phyloP scores from a whole-genome alignment of 92 coral and sea anemone genomes.

The Palythoa grandis region DNA sequence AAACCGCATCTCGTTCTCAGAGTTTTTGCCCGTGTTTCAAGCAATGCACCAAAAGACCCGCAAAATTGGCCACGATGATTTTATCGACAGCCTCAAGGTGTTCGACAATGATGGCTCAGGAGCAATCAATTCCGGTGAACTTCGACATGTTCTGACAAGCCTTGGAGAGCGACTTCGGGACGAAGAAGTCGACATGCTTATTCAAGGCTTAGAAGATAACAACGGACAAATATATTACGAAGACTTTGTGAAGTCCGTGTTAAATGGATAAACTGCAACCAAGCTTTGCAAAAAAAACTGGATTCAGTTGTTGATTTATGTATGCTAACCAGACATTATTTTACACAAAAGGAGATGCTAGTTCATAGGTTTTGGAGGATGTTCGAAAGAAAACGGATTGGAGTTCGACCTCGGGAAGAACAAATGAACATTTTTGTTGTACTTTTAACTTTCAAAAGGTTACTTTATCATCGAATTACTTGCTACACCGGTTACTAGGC shows the following conservation, averaged over 20 bases:
- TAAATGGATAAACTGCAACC: conserved; percentile 65
- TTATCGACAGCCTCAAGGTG: conserved; percentile 91
- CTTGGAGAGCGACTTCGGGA: conserved; percentile 87
- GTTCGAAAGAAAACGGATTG: neutral
- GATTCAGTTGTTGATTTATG: neutral
- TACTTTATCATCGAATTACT: neutral
- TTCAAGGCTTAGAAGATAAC: conserved; percentile 94
- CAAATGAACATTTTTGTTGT: neutral
- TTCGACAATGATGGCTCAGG: conserved; percentile 94
- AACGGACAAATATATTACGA: conserved; percentile 93
- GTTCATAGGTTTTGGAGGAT: neutral
- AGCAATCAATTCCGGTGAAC: conserved; percentile 88
- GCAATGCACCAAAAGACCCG: conserved; percentile 81
- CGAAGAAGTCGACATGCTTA: conserved; percentile 85
- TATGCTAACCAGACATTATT: neutral
- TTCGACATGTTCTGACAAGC: conserved; percentile 91
- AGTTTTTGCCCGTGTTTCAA: conserved; percentile 84
- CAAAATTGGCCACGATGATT: conserved; percentile 79
- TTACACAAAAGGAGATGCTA: neutral
- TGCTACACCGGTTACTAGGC: neutral
- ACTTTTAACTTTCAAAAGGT: neutral
- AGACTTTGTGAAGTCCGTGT: conserved; percentile 83
- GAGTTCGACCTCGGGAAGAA: neutral
- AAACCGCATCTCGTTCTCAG: conserved; percentile 84
- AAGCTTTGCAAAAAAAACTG: neutral